phyloP scores from a whole-genome alignment of 2,797 vertebrate genomes.

The Hylomyscus alleni region DNA sequence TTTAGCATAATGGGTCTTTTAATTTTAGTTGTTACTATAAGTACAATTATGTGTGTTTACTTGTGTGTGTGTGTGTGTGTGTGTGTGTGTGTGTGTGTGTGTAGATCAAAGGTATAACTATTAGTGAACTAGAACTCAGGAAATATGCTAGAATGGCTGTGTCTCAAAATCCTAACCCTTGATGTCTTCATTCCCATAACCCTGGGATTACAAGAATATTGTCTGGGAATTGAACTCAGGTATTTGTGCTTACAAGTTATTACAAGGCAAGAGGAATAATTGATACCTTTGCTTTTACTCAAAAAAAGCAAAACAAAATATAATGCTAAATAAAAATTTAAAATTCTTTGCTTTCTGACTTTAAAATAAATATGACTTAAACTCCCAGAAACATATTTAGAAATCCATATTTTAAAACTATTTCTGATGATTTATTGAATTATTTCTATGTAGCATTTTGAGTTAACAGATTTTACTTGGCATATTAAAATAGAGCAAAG shows the following conservation, averaged over 20 bases:
- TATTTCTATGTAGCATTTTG: not conserved
- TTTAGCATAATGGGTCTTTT: not conserved
- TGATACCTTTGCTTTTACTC: not conserved
- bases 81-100: not conserved
- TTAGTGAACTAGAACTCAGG: not conserved
- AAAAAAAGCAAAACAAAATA: not conserved
- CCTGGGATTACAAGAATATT: not conserved
- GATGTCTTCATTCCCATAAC: not conserved
- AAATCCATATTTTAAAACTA: conserved; percentile 52
- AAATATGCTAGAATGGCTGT: not conserved
- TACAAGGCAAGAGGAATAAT: not conserved
- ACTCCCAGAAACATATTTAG: not conserved
- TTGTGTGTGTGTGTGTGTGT: not conserved
- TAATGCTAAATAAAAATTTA: not conserved
- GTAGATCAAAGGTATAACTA: not conserved
- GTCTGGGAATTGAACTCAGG: not conserved
- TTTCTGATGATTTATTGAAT: not conserved
- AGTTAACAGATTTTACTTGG: not conserved
- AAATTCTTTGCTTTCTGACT: not conserved
- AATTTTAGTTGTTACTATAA: not conserved
- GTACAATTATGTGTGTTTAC: not conserved
- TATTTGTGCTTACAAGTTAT: not conserved
- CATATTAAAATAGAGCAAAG: not conserved
- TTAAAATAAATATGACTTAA: not conserved
- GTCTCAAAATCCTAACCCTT: not conserved